Evolutionary conservation across 2,797 vertebrate genomes (phyloP).

Genomic region (Galaxias olidus): DNA sequence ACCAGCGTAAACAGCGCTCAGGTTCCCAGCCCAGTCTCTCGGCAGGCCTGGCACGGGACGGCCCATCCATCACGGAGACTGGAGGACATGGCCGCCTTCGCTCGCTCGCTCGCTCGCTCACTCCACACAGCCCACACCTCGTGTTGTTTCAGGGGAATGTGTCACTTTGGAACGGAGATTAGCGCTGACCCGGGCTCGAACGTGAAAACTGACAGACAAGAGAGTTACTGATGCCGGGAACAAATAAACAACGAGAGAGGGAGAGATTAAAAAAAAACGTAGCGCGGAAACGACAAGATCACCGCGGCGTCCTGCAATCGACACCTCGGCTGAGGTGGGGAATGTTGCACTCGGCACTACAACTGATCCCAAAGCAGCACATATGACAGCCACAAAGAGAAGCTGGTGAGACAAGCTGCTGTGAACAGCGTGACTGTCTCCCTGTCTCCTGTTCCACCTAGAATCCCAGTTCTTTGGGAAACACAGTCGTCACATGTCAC

Average conservation of each 20-base stretch:
- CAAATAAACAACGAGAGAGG: not conserved
- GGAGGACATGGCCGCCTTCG: conserved; percentile 15
- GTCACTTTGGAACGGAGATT: not conserved
- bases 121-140: not conserved
- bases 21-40: conserved; percentile 29
- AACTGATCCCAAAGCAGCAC: not conserved
- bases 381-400: no score
- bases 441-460: no score
- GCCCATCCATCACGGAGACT: conserved; percentile 40
- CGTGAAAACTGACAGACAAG: not conserved
- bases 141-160: not conserved
- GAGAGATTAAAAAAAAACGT: not conserved
- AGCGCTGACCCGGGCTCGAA: not conserved
- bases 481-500: no score
- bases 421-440: no score
- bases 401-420: no score
- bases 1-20: conserved; percentile 23
- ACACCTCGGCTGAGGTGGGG: not conserved
- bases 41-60: conserved; percentile 22
- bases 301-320: not conserved
- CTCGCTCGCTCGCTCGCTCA: not conserved
- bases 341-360: not conserved
- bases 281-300: not conserved
- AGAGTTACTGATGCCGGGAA: not conserved
- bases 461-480: no score